Percentiles rank a stretch among this genome's conserved stretches.
phyloP scores from a whole-genome alignment of 2,888 invertebrate species.

The Fragum sueziense region DNA sequence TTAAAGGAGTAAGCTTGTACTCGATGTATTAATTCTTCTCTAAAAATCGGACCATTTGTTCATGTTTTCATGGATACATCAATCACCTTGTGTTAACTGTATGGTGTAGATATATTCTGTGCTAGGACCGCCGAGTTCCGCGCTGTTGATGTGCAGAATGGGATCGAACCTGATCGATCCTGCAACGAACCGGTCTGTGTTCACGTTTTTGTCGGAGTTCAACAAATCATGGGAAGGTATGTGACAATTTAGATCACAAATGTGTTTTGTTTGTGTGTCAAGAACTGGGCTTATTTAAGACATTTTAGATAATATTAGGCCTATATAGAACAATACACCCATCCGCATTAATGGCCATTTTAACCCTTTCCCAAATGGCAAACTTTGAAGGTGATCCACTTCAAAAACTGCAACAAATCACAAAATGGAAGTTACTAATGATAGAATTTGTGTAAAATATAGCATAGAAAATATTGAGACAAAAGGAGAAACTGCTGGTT shows the following conservation, averaged over 20 bases:
- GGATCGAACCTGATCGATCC: slow-evolving; percentile 40
- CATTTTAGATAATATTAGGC: background rate
- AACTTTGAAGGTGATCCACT: background rate
- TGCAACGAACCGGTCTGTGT: slow-evolving; percentile 57
- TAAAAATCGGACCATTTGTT: too few species aligned
- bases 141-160: background rate
- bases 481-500: too few species aligned
- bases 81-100: too few species aligned
- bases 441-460: too few species aligned
- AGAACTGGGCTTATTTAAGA: background rate
- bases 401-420: background rate
- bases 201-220: slow-evolving; percentile 66
- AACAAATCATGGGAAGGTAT: slow-evolving; percentile 58
- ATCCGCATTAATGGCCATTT: background rate
- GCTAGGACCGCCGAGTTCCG: too few species aligned
- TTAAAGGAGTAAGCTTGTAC: too few species aligned
- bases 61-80: too few species aligned
- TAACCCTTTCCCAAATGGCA: background rate
- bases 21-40: too few species aligned
- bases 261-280: background rate
- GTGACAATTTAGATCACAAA: background rate
- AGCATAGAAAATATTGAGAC: too few species aligned
- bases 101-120: too few species aligned
- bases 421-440: too few species aligned
- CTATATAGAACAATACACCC: background rate